Percentiles rank a stretch among this genome's conserved stretches.
Evolutionary conservation across 2,888 invertebrate genomes (phyloP).

Genomic region (Tiphia femorata): DNA sequence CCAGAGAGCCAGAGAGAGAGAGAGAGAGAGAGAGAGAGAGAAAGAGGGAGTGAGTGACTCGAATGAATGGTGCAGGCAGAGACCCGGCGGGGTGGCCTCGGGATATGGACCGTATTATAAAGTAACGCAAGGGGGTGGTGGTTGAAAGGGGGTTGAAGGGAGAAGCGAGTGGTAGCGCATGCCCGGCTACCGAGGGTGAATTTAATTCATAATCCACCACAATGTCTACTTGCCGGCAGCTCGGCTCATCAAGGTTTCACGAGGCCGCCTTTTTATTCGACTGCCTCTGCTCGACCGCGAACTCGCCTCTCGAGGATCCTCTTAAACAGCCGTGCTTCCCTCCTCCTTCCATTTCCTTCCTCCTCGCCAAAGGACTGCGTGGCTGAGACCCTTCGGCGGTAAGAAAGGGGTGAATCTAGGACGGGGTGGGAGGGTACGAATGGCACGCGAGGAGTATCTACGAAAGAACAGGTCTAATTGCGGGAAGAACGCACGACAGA

Average conservation of each 20-base stretch:
- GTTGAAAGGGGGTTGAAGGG: constrained; percentile 40
- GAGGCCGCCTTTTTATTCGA: constrained; percentile 36
- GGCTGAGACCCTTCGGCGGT: too few relatives aligned
- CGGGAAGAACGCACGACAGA: too few relatives aligned
- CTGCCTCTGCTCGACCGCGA: constrained; percentile 23
- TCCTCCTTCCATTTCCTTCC: neutral
- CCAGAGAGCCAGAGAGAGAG: too few relatives aligned
- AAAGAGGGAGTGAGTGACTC: constrained; percentile 2
- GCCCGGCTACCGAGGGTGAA: constrained; percentile 43
- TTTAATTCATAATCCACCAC: constrained; percentile 59
- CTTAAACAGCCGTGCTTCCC: constrained; percentile 18
- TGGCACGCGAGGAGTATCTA: too few relatives aligned
- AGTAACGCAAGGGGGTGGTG: constrained; percentile 44
- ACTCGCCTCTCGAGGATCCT: constrained; percentile 15
- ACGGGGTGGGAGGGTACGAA: too few relatives aligned
- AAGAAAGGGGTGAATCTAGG: too few relatives aligned
- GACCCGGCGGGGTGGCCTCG: constrained; percentile 36
- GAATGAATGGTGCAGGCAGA: constrained; percentile 39
- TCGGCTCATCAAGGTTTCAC: constrained; percentile 51
- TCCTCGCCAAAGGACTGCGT: too few relatives aligned
- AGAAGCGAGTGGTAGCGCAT: constrained; percentile 34
- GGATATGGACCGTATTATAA: constrained; percentile 52
- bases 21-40: neutral
- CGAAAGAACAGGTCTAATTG: too few relatives aligned
- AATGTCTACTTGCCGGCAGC: constrained; percentile 43